Evolutionary conservation across 2,888 invertebrate species (phyloP).

Genomic region (Matsumyia berberina): DNA sequence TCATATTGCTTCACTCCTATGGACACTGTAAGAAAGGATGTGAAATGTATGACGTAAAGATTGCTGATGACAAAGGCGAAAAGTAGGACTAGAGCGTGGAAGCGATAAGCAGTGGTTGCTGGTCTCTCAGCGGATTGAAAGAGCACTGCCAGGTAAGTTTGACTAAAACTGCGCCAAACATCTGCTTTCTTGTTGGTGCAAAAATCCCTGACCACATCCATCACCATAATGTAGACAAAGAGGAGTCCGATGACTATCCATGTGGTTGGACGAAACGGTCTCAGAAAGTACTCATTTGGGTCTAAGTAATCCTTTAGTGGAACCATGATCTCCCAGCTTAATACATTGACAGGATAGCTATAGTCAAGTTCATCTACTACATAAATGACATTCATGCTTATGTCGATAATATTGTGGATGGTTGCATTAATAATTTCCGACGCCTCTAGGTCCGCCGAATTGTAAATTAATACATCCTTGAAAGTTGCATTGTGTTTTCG

Average conservation of each 20-base stretch:
- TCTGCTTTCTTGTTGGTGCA: neutral
- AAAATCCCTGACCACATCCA: slow-evolving; percentile 10
- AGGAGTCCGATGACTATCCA: slow-evolving; percentile 20
- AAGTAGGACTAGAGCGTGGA: slow-evolving; percentile 12
- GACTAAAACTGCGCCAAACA: slow-evolving; percentile 22
- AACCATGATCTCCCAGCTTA: slow-evolving; percentile 13
- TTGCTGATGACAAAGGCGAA: slow-evolving; percentile 26
- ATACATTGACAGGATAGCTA: slow-evolving; percentile 24
- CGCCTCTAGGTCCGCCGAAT: too few relatives aligned
- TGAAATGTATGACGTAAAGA: slow-evolving; percentile 27
- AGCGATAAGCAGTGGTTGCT: neutral
- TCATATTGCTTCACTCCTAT: slow-evolving; percentile 33
- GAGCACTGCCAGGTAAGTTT: neutral
- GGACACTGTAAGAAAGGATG: slow-evolving; percentile 39
- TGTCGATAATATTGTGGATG: slow-evolving; percentile 14
- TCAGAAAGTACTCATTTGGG: slow-evolving; percentile 37
- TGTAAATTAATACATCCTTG: too few relatives aligned
- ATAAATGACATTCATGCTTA: slow-evolving; percentile 9
- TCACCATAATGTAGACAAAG: slow-evolving; percentile 1
- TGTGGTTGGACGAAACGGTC: slow-evolving; percentile 11
- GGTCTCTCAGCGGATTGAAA: neutral
- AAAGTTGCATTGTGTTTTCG: too few relatives aligned
- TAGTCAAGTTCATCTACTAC: neutral
- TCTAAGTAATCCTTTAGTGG: slow-evolving; percentile 33
- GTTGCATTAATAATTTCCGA: neutral